These are phyloP conservation scores for Cuculus canorus DNA, from an alignment of 2,797 vertebrate genomes.

Conservation along the genomic window DNA sequence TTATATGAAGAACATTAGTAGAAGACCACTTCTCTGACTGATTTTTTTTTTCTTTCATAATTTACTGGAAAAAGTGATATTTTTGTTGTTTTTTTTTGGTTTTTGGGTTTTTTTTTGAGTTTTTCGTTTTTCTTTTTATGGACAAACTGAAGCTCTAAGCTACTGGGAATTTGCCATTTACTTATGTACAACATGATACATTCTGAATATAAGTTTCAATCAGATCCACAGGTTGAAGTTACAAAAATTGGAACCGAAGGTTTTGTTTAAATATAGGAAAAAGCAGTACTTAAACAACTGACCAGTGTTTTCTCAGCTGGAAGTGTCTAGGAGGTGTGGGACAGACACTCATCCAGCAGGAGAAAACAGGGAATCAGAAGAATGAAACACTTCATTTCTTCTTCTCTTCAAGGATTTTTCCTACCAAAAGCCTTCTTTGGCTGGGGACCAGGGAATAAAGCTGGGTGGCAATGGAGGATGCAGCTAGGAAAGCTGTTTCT, in stretches of 20 bases:
- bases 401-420: neutral
- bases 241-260: neutral
- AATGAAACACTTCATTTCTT: neutral
- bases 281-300: neutral
- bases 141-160: neutral
- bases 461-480: rapidly evolving
- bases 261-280: neutral
- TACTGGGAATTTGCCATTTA: neutral
- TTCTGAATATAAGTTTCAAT: neutral
- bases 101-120: no score
- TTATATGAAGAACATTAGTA: neutral
- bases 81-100: no score
- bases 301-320: neutral
- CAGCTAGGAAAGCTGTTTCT: neutral
- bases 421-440: neutral
- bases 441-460: neutral
- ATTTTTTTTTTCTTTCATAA: neutral
- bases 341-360: neutral
- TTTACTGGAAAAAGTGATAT: neutral
- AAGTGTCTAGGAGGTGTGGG: neutral
- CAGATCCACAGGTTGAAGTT: neutral
- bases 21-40: neutral
- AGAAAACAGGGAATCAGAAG: neutral
- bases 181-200: neutral
- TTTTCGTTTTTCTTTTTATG: no score